A percentile compares a stretch with the other conserved stretches of the same genome.
phyloP scores from a whole-genome alignment of 2,113 vertebrate genomes.

The Myrmecophaga tridactyla region DNA sequence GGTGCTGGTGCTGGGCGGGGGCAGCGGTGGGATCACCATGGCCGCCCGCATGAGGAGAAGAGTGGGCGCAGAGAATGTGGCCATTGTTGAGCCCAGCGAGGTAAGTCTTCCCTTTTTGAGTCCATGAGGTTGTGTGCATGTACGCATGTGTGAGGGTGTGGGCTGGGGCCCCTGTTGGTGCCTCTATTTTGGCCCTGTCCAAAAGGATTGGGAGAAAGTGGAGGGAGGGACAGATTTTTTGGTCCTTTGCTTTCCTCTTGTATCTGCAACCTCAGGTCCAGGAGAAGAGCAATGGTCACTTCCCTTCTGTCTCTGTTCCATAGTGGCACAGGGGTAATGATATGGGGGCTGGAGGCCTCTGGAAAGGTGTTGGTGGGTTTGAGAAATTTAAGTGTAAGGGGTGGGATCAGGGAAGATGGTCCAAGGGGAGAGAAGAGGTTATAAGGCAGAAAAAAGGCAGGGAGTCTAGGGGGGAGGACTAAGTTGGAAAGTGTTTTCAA shows the following conservation, averaged over 20 bases:
- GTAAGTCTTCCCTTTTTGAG: slow-evolving; percentile 71
- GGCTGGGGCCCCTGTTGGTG: background rate
- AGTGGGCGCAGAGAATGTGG: slow-evolving; percentile 92
- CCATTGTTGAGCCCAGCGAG: slow-evolving; percentile 94
- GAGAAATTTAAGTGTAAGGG: background rate
- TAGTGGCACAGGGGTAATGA: background rate
- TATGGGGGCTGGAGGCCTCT: background rate
- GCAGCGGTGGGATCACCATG: slow-evolving; percentile 94
- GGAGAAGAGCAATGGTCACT: background rate
- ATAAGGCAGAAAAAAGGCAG: background rate
- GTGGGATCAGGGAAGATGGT: background rate
- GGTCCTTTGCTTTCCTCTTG: background rate
- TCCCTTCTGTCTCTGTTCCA: background rate
- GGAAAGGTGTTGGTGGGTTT: background rate
- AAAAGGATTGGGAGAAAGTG: background rate
- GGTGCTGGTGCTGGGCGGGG: slow-evolving; percentile 94
- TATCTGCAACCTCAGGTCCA: background rate
- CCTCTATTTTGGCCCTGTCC: background rate
- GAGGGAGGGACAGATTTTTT: background rate
- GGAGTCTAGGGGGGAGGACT: background rate
- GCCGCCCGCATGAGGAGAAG: slow-evolving; percentile 93
- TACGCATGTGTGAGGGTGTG: background rate
- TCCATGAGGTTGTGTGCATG: background rate
- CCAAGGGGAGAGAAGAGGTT: background rate
- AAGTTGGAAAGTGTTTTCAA: background rate